Percentiles rank a stretch among this genome's conserved stretches.
Evolutionary conservation across 2,888 invertebrate genomes (phyloP).

Genomic region (Mythimna pallens): DNA sequence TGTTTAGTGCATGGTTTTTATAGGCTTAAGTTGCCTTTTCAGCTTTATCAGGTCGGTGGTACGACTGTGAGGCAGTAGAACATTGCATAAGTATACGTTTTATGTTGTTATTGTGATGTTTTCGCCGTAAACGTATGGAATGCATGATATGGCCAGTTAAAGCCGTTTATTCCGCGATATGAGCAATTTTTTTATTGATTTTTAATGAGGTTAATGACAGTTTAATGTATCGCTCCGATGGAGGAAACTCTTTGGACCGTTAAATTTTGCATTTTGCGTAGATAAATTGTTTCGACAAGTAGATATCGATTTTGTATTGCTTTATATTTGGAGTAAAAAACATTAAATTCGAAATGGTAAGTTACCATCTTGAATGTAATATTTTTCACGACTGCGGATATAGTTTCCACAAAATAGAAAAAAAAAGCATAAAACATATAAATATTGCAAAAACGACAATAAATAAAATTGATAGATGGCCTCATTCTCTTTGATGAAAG

Average conservation of each 20-base stretch:
- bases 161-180: constrained; percentile 82
- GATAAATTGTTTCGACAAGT: constrained; percentile 42
- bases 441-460: constrained; percentile 19
- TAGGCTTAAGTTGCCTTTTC: constrained; percentile 91
- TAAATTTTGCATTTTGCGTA: constrained; percentile 47
- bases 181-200: constrained; percentile 81
- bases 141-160: constrained; percentile 86
- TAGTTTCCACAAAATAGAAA: constrained; percentile 8
- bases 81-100: constrained; percentile 90
- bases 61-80: constrained; percentile 89
- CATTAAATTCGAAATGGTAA: constrained; percentile 2
- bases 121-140: constrained; percentile 88
- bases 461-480: constrained; percentile 44
- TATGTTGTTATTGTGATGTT: constrained; percentile 90
- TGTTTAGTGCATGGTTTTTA: constrained; percentile 91
- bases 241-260: constrained; percentile 55
- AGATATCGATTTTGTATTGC: constrained; percentile 29
- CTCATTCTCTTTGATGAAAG: constrained; percentile 28
- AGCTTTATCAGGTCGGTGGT: constrained; percentile 90
- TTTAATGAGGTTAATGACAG: constrained; percentile 75
- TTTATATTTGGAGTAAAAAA: constrained; percentile 6
- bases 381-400: constrained; percentile 6
- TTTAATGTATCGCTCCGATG: constrained; percentile 55
- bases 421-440: not conserved
- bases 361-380: constrained; percentile 1